phyloP scores from a whole-genome alignment of 2,888 invertebrate genomes.

The Dorcus hopei region DNA sequence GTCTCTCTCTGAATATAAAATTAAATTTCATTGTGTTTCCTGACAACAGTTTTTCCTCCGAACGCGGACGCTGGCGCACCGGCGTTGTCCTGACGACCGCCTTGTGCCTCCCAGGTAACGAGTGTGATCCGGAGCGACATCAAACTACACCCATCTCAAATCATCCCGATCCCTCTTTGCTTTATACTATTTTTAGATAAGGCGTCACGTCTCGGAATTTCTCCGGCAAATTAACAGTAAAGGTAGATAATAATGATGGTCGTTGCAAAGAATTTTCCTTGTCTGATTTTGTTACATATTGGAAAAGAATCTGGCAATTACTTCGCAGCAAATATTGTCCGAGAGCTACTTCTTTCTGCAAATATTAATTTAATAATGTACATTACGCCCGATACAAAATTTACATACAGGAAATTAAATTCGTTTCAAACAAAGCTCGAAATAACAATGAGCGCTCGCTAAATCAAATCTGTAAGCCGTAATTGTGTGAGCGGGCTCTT shows the following conservation, averaged over 20 bases:
- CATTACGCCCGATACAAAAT: background rate
- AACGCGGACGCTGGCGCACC: background rate
- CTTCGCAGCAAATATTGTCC: no score
- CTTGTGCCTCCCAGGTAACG: slow-evolving; percentile 21
- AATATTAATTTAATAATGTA: background rate
- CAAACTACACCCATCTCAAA: slow-evolving; percentile 15
- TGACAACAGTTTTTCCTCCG: slow-evolving; percentile 11
- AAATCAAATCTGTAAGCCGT: slow-evolving; percentile 1
- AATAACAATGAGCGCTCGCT: slow-evolving; percentile 9
- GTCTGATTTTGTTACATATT: background rate
- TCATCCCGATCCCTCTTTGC: slow-evolving; percentile 11
- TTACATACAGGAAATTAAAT: slow-evolving; percentile 11
- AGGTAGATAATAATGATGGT: background rate
- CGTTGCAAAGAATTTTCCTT: background rate
- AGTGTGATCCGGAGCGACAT: slow-evolving; percentile 17
- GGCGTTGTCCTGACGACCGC: slow-evolving; percentile 23
- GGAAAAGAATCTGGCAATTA: no score
- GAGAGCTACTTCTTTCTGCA: no score
- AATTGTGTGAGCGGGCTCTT: background rate
- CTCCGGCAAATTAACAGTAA: background rate
- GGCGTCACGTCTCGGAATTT: background rate
- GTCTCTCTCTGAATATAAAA: slow-evolving; percentile 14
- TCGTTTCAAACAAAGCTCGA: background rate
- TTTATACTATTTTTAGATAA: slow-evolving; percentile 1
- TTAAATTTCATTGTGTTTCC: slow-evolving; percentile 22